Evolutionary conservation across 2,888 invertebrate genomes (phyloP), one percentile per base, ranked within the genome.

Genomic region (Gerosis bhagava): DNA sequence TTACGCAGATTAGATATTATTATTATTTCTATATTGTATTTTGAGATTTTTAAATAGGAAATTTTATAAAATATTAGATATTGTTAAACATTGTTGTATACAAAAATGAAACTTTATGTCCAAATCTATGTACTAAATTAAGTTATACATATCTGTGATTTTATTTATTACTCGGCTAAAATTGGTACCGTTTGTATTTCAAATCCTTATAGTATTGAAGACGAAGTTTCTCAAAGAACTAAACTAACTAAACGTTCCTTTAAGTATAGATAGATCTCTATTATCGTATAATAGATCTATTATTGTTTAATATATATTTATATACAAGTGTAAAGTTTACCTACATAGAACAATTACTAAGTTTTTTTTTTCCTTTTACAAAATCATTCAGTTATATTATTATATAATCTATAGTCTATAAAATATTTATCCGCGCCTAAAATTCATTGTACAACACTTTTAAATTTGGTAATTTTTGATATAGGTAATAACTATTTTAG

Each of bases 261-360:
- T 70, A 84, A 79, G 74, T 81, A 77, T 81, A 86, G 77, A 80
- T 86, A 87, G 86, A 86, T 86, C 83, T 86, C 84, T 84, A 77
- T 72, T 65, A 69, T 71, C 78, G 81, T 80, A n/a, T n/a, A n/a
- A n/a, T n/a, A n/a, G n/a, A n/a, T n/a, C n/a, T n/a, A n/a, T n/a
- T n/a, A n/a, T n/a, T n/a, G n/a, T n/a, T n/a, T n/a, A n/a, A n/a
- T n/a, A n/a, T n/a, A n/a, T n/a, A n/a, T n/a, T n/a, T n/a, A n/a
- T n/a, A n/a, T 80, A 77, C 77, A 74, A 80, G 70, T 78, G 69
- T 73, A 65, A 70, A 68, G 48, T 31, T 41, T 44, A 44, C 36
- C 29, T 36, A 44, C n/a, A n/a, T n/a, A n/a, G 29, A 44, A 44
- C 49, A 45, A 52, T 51, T 26, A 41, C 32, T 51, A 22, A 47